These are phyloP conservation scores for Melanocharis versteri DNA, from an alignment of 2,113 vertebrate species.

Conservation along the genomic window DNA sequence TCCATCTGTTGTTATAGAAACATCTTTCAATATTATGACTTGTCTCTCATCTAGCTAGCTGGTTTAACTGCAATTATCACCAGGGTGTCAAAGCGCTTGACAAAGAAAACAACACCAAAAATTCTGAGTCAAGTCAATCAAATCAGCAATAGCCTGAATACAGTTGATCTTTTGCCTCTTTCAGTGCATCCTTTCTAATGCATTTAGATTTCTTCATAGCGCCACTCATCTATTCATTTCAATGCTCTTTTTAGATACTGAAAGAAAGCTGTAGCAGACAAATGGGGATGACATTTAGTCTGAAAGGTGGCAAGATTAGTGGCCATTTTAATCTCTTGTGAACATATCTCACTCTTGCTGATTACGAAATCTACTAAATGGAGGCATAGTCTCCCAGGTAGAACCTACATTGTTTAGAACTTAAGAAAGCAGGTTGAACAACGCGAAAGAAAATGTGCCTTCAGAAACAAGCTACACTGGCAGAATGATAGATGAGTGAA, in stretches of 20 bases:
- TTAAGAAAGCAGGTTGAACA: background rate
- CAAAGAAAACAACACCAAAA: background rate
- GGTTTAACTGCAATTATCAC: background rate
- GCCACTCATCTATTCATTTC: background rate
- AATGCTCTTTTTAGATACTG: background rate
- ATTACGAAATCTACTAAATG: background rate
- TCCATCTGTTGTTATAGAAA: constrained; percentile 42
- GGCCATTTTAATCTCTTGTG: background rate
- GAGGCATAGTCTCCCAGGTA: background rate
- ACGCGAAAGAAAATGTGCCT: background rate
- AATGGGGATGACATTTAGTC: background rate
- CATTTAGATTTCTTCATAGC: background rate
- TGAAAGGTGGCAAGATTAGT: background rate
- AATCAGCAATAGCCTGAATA: background rate
- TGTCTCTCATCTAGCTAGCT: background rate
- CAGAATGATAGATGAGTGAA: background rate
- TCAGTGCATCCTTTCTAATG: background rate
- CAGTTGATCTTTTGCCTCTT: background rate
- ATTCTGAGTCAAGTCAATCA: background rate
- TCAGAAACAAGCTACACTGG: background rate
- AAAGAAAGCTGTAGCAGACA: background rate
- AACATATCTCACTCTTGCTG: background rate
- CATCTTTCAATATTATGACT: background rate
- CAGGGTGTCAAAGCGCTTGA: background rate
- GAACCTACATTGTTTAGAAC: background rate